These are phyloP conservation scores for Drosophila nebulosa DNA, from an alignment of 1,140 invertebrate species.

Conservation along the genomic window DNA sequence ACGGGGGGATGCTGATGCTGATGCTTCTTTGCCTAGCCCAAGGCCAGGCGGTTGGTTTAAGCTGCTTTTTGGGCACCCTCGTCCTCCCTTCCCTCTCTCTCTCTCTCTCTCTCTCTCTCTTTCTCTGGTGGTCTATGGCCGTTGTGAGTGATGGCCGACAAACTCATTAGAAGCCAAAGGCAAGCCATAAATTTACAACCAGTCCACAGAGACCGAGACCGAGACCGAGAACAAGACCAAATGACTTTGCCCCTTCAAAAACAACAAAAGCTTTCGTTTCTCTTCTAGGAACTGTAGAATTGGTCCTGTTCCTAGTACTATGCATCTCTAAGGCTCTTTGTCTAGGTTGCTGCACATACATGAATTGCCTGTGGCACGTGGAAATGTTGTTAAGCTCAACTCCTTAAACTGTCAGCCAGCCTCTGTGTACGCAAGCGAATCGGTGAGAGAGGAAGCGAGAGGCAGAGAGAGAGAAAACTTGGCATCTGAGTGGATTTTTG, in stretches of 20 bases:
- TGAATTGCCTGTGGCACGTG: constrained; percentile 40
- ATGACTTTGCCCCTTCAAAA: constrained; percentile 8
- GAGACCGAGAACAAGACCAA: constrained; percentile 18
- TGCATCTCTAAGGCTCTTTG: background rate
- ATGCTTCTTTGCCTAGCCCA: background rate
- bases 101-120: constrained; percentile 10
- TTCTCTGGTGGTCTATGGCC: constrained; percentile 3
- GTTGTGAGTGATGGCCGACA: constrained; percentile 71
- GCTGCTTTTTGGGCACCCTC: constrained; percentile 36
- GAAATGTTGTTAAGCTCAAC: constrained; percentile 57
- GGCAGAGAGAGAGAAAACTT: constrained; percentile 17
- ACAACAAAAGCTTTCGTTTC: constrained; percentile 14
- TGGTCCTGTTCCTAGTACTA: background rate
- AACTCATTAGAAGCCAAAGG: constrained; percentile 74
- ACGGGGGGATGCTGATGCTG: constrained; percentile 9
- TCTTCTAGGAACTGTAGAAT: constrained; percentile 6
- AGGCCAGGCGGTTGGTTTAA: constrained; percentile 27
- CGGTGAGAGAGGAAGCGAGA: no score
- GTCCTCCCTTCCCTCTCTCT: background rate
- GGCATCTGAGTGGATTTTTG: constrained; percentile 8
- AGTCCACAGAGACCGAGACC: constrained; percentile 30
- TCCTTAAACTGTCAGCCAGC: constrained; percentile 52
- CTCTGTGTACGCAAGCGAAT: background rate
- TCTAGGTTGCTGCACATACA: background rate
- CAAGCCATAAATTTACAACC: constrained; percentile 73